phyloP scores from a whole-genome alignment of 2,113 vertebrate species.

The Anguilla japonica region DNA sequence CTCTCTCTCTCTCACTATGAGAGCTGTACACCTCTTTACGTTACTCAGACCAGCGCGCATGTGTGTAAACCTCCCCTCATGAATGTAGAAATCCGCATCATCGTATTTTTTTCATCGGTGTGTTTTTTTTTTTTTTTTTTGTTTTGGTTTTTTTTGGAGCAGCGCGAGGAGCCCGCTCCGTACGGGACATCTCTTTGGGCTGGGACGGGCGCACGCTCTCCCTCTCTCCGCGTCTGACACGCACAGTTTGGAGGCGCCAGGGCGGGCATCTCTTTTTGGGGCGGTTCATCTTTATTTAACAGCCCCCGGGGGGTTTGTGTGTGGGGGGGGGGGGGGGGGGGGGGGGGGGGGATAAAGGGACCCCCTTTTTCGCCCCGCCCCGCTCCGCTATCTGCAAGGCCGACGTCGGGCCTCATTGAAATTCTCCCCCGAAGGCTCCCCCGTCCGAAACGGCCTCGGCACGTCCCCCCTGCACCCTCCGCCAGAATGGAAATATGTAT shows the following conservation, averaged over 20 bases:
- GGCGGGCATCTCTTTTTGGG: constrained; percentile 27
- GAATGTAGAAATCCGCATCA: too few species aligned
- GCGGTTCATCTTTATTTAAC: constrained; percentile 49
- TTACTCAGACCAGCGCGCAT: too few species aligned
- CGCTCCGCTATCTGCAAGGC: not conserved
- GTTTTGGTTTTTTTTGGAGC: constrained; percentile 21
- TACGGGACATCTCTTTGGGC: too few species aligned
- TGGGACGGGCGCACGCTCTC: not conserved
- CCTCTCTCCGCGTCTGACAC: constrained; percentile 13
- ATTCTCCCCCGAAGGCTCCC: constrained; percentile 19
- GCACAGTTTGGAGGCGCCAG: constrained; percentile 19
- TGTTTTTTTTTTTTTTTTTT: constrained; percentile 27
- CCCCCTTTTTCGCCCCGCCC: constrained; percentile 21
- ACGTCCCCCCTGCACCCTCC: not conserved
- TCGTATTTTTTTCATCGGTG: too few species aligned
- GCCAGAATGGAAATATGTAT: constrained; percentile 23
- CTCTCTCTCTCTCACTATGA: not conserved
- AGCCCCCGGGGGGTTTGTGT: not conserved
- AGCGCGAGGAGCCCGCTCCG: constrained; percentile 32
- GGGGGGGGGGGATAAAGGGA: constrained; percentile 17
- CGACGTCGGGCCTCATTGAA: constrained; percentile 1
- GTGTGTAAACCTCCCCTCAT: too few species aligned
- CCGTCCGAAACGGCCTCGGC: constrained; percentile 1
- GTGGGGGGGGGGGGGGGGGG: not conserved
- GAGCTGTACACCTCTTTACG: not conserved